Conservation (phyloP, 1,140 invertebrate species). For the Philopotamus ludificatus region DNA sequence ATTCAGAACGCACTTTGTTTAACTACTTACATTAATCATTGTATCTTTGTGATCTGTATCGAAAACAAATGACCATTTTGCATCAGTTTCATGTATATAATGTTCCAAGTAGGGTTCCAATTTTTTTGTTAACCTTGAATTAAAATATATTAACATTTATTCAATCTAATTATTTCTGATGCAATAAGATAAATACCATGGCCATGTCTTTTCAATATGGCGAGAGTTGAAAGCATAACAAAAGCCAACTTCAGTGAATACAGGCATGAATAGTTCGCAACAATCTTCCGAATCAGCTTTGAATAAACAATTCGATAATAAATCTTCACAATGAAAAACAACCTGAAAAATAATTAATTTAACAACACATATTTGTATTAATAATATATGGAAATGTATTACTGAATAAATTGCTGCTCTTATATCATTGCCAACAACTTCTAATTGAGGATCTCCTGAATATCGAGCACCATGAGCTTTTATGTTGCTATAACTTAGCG, state of each 20-base stretch:
- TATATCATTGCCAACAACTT: slow-evolving; percentile 43
- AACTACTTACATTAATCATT: slow-evolving; percentile 53
- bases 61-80: slow-evolving; percentile 61
- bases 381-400: slow-evolving; percentile 18
- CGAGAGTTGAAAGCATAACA: slow-evolving; percentile 69
- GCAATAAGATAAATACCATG: slow-evolving; percentile 49
- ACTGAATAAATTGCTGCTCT: slow-evolving; percentile 52
- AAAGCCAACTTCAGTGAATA: slow-evolving; percentile 70
- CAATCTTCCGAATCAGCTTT: slow-evolving; percentile 62
- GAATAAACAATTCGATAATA: slow-evolving; percentile 61
- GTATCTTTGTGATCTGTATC: slow-evolving; percentile 53
- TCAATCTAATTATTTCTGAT: background rate
- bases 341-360: slow-evolving; percentile 48
- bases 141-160: background rate
- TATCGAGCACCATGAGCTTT: slow-evolving; percentile 44
- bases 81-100: slow-evolving; percentile 63
- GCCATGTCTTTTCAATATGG: slow-evolving; percentile 55
- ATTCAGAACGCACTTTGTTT: too few relatives aligned
- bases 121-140: slow-evolving; percentile 47
- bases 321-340: slow-evolving; percentile 56
- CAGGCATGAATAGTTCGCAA: slow-evolving; percentile 60
- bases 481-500: slow-evolving; percentile 49
- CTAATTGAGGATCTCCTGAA: slow-evolving; percentile 42
- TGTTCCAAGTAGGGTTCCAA: slow-evolving; percentile 52
- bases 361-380: background rate